phyloP scores from a whole-genome alignment of 2,797 vertebrate species.

The Mormyrus proboscirostris region DNA sequence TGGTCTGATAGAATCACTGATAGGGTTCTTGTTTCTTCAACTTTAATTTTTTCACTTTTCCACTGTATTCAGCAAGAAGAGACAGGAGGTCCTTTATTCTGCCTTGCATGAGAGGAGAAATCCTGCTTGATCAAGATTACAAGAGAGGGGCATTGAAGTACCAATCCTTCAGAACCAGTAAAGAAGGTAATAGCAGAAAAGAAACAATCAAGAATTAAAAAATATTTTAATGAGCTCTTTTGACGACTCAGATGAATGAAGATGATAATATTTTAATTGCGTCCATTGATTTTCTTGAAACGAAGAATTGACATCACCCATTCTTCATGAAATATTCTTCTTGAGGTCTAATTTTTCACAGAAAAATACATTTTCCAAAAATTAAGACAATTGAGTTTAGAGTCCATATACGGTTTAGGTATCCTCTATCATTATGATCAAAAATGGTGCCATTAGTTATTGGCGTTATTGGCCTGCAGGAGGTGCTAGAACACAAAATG shows the following conservation, averaged over 20 bases:
- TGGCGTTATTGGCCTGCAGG: constrained; percentile 12
- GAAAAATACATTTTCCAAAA: neutral
- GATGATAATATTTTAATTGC: neutral
- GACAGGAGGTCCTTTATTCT: neutral
- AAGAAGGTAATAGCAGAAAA: neutral
- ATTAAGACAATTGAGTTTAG: neutral
- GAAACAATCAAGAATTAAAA: neutral
- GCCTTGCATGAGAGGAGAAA: constrained; percentile 3
- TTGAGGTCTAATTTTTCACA: neutral
- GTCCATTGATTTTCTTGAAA: neutral
- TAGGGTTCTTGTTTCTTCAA: neutral
- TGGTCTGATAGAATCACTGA: neutral
- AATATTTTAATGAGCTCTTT: neutral
- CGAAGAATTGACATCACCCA: neutral
- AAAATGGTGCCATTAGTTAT: neutral
- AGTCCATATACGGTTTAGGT: neutral
- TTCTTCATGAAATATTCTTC: neutral
- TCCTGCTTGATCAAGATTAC: constrained; percentile 13
- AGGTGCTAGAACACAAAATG: constrained; percentile 16
- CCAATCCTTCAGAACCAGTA: neutral
- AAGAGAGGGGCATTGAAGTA: neutral
- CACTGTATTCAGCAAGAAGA: neutral
- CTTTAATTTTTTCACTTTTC: neutral
- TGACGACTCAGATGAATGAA: neutral
- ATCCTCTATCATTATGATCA: neutral